Conservation (phyloP, 2,113 vertebrate species). For the Perccottus glenii region DNA sequence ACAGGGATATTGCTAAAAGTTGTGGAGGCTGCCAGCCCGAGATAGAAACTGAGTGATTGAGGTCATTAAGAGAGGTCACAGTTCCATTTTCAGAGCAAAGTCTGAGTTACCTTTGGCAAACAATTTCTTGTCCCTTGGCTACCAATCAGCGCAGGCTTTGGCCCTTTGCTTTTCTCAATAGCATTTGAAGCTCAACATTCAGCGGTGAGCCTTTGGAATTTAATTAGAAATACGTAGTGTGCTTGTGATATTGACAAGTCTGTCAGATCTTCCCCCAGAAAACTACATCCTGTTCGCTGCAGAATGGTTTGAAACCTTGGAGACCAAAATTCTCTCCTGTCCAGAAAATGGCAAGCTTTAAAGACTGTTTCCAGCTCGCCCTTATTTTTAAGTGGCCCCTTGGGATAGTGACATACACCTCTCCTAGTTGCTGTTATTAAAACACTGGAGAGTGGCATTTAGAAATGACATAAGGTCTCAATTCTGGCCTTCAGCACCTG, state of each 20-base stretch:
- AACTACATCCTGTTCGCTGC: slow-evolving; percentile 37
- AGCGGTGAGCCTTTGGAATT: slow-evolving; percentile 39
- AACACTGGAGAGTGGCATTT: slow-evolving; percentile 63
- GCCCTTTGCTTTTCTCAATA: slow-evolving; percentile 36
- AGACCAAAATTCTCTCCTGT: slow-evolving; percentile 17
- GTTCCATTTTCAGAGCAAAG: slow-evolving; percentile 61
- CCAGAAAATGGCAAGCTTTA: slow-evolving; percentile 35
- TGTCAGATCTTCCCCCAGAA: slow-evolving; percentile 38
- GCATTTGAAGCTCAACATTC: slow-evolving; percentile 28
- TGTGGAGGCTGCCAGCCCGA: slow-evolving; percentile 32
- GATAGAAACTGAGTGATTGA: slow-evolving; percentile 52
- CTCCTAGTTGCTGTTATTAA: slow-evolving; percentile 58
- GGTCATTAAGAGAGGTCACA: slow-evolving; percentile 67
- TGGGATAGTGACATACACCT: slow-evolving; percentile 48
- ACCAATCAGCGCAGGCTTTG: slow-evolving; percentile 58
- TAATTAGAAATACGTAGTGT: slow-evolving; percentile 48
- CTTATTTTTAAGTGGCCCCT: slow-evolving; percentile 59
- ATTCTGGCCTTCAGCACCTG: slow-evolving; percentile 45
- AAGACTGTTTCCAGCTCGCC: slow-evolving; percentile 44
- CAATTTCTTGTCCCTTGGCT: slow-evolving; percentile 62
- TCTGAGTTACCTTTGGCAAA: slow-evolving; percentile 62
- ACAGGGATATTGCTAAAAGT: slow-evolving; percentile 49
- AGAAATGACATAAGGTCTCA: slow-evolving; percentile 58
- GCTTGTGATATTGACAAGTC: slow-evolving; percentile 51
- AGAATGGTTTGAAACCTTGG: slow-evolving; percentile 32